These are phyloP conservation scores for Suillia variegata DNA, from an alignment of 2,888 invertebrate species.

Conservation along the genomic window DNA sequence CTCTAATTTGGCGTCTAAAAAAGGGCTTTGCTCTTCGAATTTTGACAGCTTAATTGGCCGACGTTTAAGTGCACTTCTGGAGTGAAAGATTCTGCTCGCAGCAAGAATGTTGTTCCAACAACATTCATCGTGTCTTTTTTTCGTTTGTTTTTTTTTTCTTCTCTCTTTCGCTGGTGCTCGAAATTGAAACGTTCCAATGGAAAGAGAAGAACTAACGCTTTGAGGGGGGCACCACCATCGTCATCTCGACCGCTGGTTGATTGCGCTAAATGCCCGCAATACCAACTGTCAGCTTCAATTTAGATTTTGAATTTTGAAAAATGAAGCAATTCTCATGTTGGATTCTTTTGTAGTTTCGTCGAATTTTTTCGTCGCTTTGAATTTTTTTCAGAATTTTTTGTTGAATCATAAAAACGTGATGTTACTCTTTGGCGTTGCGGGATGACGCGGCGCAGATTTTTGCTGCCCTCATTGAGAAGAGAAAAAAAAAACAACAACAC, in stretches of 20 bases:
- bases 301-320: not conserved
- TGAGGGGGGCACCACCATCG: too few species aligned
- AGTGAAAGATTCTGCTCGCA: not conserved
- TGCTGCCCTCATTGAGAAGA: not conserved
- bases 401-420: not conserved
- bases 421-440: not conserved
- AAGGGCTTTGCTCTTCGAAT: not conserved
- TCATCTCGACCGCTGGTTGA: not conserved
- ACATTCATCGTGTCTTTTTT: too few species aligned
- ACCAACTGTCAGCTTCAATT: not conserved
- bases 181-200: not conserved
- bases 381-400: not conserved
- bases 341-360: not conserved
- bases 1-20: not conserved
- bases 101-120: too few species aligned
- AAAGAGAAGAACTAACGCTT: not conserved
- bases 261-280: not conserved
- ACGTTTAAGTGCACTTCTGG: not conserved
- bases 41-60: conserved; percentile 2
- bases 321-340: not conserved
- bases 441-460: not conserved
- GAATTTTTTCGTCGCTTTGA: not conserved
- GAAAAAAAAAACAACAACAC: too few species aligned
- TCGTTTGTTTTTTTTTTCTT: too few species aligned
- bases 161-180: too few species aligned